Base-by-base conservation (phyloP, 1,140 invertebrate species). In the Brachionus rotundiformis region DNA sequence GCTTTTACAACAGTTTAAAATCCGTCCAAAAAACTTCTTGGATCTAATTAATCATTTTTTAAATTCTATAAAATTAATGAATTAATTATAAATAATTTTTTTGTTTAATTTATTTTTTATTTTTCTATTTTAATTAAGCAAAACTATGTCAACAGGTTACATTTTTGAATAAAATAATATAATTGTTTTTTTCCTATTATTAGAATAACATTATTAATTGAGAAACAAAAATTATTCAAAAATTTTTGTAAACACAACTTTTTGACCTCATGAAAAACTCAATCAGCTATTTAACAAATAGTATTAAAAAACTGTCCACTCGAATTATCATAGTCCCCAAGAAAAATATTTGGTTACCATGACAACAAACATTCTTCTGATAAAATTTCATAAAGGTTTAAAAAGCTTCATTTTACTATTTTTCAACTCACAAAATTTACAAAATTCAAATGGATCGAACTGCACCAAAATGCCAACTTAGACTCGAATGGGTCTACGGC, bases 401-500 rank as follows among this genome's bases (percentile, higher is more conserved):
- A 33, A 68, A 68, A 68, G 31, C 33, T 33, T 36, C 33, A 73
- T 44, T 44, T 44, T 73, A 23, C 19, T 25, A 31, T 2, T 73
- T 73, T 73, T 71, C 65, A 27, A 10, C 27, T 47, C 36, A 41
- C 19, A 73, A 73, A 44, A 44, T 25, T 19, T 25, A 25, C 19
- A 79, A 63, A 33, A n/a, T 13, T 6, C 8, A 63, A 79, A 79
- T 79, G 76, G 76, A 79, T 79, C 13, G 76, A 79, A 79, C 76
- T 23, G 76, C 76, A 25, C 76, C 76, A 11, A 79, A 79, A 19
- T 59, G 76, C 59, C 47, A 79, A 23, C 33, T 79, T n/a, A 79
- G 76, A 13, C 83, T 88, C 44, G 87, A 88, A 79, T 88, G 88
- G 88, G 87, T 88, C 6, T 88, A 87, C 82, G 88, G 88, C 3